phyloP scores from a whole-genome alignment of 2,113 vertebrate species.

The Strigops habroptila region DNA sequence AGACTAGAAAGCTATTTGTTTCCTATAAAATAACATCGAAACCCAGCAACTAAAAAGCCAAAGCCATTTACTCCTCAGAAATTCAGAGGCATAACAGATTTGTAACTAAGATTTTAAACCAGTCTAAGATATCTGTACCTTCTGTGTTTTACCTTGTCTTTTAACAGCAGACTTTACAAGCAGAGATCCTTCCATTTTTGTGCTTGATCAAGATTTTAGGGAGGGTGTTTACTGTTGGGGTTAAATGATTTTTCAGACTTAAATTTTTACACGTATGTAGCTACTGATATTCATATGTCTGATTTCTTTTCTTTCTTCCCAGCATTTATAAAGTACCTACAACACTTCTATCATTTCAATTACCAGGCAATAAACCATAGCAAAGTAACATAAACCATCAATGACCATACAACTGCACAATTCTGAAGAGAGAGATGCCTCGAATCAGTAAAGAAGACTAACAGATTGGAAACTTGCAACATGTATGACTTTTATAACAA shows the following conservation, averaged over 20 bases:
- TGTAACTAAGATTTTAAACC: not conserved
- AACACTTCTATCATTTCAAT: not conserved
- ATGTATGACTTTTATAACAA: not conserved
- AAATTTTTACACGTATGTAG: not conserved
- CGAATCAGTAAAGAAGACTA: not conserved
- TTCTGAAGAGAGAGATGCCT: not conserved
- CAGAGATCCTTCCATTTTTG: not conserved
- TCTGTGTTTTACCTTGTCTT: not conserved
- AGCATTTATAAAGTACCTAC: not conserved
- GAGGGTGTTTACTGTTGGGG: rapidly evolving
- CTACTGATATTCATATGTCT: not conserved
- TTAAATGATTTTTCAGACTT: not conserved
- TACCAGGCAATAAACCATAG: not conserved
- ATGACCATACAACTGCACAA: not conserved
- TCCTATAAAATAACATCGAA: not conserved
- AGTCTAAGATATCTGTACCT: not conserved
- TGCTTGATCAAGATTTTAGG: not conserved
- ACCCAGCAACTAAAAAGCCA: not conserved
- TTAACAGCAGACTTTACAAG: not conserved
- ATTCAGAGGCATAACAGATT: not conserved
- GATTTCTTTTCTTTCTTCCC: not conserved
- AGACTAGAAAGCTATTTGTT: not conserved
- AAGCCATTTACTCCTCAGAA: not conserved
- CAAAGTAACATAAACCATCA: not conserved
- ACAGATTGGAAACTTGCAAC: not conserved